Percentiles rank a stretch among this genome's conserved stretches.
Evolutionary conservation across 2,113 vertebrate genomes (phyloP).

Genomic region (Malurus cyaneus): DNA sequence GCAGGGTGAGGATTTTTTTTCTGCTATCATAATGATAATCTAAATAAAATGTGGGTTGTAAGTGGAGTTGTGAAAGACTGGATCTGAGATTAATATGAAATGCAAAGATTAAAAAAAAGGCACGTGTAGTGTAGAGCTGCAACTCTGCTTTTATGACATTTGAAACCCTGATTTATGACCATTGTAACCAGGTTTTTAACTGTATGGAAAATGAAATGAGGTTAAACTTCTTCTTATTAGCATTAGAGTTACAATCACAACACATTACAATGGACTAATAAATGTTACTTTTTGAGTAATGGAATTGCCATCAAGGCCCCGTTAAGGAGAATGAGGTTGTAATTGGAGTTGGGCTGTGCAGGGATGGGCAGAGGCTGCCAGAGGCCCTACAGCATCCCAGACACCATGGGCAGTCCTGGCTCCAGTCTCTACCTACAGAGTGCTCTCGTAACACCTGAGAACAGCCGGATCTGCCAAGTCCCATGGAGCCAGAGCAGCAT

Average conservation of each 20-base stretch:
- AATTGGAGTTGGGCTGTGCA: slow-evolving; percentile 38
- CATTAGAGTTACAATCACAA: slow-evolving; percentile 70
- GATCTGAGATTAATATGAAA: slow-evolving; percentile 64
- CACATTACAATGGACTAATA: slow-evolving; percentile 70
- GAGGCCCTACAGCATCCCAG: background rate
- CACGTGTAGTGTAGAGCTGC: background rate
- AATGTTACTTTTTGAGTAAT: slow-evolving; percentile 76
- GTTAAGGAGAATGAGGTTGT: slow-evolving; percentile 65
- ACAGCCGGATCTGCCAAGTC: rapidly evolving
- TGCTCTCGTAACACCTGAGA: rapidly evolving
- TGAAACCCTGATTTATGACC: slow-evolving; percentile 71
- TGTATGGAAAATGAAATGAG: slow-evolving; percentile 64
- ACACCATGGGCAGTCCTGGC: background rate
- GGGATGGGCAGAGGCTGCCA: background rate
- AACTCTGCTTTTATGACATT: slow-evolving; percentile 58
- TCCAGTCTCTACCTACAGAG: background rate
- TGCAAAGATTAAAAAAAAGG: background rate
- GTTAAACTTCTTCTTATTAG: slow-evolving; percentile 73
- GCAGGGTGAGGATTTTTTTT: slow-evolving; percentile 28
- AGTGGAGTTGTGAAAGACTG: slow-evolving; percentile 45
- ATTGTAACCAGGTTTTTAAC: slow-evolving; percentile 65
- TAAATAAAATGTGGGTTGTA: slow-evolving; percentile 58
- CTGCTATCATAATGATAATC: slow-evolving; percentile 61
- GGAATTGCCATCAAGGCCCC: slow-evolving; percentile 61
- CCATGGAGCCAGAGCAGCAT: background rate